A percentile compares a stretch with the other conserved stretches of the same genome.
Evolutionary conservation across 2,113 vertebrate species (phyloP).

Genomic region (Otus sunia): DNA sequence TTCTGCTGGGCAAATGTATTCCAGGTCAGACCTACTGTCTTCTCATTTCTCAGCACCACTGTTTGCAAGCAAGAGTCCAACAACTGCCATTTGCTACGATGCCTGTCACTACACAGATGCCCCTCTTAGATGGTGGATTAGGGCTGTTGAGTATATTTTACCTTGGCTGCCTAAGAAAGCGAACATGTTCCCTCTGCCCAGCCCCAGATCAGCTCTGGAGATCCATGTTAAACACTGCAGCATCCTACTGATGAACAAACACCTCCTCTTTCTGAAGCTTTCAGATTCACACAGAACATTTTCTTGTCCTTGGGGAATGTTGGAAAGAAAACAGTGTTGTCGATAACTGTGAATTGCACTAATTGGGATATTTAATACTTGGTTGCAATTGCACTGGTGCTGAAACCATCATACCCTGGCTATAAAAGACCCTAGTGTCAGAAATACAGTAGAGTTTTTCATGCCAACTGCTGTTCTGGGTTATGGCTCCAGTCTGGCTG

Average conservation of each 20-base stretch:
- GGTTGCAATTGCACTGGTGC: conserved; percentile 10
- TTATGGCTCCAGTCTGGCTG: conserved; percentile 64
- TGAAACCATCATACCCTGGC: conserved; percentile 2
- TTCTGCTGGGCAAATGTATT: too few relatives aligned
- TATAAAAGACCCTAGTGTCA: conserved; percentile 50
- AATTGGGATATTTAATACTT: conserved; percentile 59
- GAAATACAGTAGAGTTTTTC: conserved; percentile 34
- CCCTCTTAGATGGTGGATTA: background rate
- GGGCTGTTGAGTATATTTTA: background rate
- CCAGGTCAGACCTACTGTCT: too few relatives aligned
- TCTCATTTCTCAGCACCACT: background rate
- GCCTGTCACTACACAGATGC: too few relatives aligned
- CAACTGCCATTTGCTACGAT: background rate
- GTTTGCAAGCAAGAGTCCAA: background rate
- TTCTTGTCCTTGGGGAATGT: conserved; percentile 1
- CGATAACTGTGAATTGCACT: background rate
- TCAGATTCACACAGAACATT: background rate
- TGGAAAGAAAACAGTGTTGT: background rate
- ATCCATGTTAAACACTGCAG: rapidly evolving
- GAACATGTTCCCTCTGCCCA: background rate
- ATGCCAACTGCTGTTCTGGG: conserved; percentile 26
- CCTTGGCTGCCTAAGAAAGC: background rate
- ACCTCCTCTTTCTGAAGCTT: background rate
- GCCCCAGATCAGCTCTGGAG: background rate
- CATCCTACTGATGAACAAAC: background rate